Percentiles rank a stretch among this genome's conserved stretches.
Evolutionary conservation across 2,888 invertebrate species (phyloP).

Genomic region (Synergus laeviventris): DNA sequence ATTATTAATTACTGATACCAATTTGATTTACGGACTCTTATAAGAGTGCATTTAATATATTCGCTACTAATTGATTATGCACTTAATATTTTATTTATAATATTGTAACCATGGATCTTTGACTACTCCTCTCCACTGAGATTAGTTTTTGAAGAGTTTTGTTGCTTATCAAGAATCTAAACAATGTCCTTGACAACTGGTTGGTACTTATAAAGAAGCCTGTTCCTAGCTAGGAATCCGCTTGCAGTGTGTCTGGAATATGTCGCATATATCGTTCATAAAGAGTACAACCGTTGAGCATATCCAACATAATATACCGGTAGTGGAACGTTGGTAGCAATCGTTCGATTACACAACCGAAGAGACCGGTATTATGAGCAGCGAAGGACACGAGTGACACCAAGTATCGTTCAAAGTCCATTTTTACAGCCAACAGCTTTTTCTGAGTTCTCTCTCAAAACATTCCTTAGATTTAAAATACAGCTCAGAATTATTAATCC

Average conservation of each 20-base stretch:
- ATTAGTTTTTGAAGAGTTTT: neutral
- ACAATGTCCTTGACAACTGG: conserved; percentile 26
- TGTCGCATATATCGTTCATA: conserved; percentile 51
- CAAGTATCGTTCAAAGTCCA: conserved; percentile 63
- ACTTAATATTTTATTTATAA: neutral
- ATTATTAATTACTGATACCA: neutral
- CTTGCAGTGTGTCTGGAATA: conserved; percentile 10
- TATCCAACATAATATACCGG: conserved; percentile 45
- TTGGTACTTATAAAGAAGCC: neutral
- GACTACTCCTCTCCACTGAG: too few relatives aligned
- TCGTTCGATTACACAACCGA: conserved; percentile 59
- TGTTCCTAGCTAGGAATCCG: conserved; percentile 2
- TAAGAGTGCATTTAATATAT: neutral
- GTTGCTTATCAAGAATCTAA: neutral
- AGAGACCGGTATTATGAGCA: conserved; percentile 62
- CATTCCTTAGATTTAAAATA: neutral
- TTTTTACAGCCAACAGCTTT: conserved; percentile 54
- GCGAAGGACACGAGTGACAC: conserved; percentile 69
- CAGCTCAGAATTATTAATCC: too few relatives aligned
- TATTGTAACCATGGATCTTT: too few relatives aligned
- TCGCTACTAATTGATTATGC: neutral
- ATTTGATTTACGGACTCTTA: conserved; percentile 2
- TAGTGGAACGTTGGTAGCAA: conserved; percentile 56
- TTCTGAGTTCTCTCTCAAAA: conserved; percentile 15
- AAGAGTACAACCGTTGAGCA: conserved; percentile 49